Base-by-base conservation (phyloP, 1,140 invertebrate species). In the Goniozus legneri region DNA sequence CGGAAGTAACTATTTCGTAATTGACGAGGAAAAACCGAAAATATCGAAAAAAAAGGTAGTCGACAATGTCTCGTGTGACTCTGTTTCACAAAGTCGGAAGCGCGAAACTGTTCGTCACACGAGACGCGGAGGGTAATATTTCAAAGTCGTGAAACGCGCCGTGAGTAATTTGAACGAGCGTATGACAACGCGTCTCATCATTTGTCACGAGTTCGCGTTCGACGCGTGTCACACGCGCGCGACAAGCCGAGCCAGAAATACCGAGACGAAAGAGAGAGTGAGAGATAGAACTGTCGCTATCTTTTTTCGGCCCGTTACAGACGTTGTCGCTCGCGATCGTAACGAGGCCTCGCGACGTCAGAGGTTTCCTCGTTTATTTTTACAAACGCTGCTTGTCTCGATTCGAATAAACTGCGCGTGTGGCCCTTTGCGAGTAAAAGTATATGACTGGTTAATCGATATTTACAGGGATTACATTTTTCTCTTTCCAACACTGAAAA, bases 121-220 rank as follows among this genome's bases (percentile, higher is more conserved):
- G 18, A 27, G 32, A 19, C 42, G 27, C n/a, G n/a, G n/a, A 49
- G 59, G 48, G 60, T 65, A 65, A 69, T 71, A 71, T 71, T 71
- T 69, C 69, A 69, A 66, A 60, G 53, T 24, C 13, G 22, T 8
- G 54, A 48, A 24, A 52, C 54, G 47, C 52, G 55, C 53, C 57
- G 47, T 52, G 53, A 71, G 71, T 70, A 72, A 75, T 75, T 74
- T 74, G 65, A 72, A 73, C 71, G 69, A 71, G 69, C 67, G 64
- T 55, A 66, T 59, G 71, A 72, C 73, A 72, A 73, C 69, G 63
- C 66, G 65, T n/a, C n/a, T n/a, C n/a, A n/a, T 74, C 71, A 73
- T 76, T 73, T 74, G 73, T 76, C 73, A 72, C 58, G 55, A 44
- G 47, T 59, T 68, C 64, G 66, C 62, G 55, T 60, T 21, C 7